These are phyloP conservation scores for Archegozetes longisetosus DNA, from an alignment of 1,140 invertebrate species.

Conservation along the genomic window DNA sequence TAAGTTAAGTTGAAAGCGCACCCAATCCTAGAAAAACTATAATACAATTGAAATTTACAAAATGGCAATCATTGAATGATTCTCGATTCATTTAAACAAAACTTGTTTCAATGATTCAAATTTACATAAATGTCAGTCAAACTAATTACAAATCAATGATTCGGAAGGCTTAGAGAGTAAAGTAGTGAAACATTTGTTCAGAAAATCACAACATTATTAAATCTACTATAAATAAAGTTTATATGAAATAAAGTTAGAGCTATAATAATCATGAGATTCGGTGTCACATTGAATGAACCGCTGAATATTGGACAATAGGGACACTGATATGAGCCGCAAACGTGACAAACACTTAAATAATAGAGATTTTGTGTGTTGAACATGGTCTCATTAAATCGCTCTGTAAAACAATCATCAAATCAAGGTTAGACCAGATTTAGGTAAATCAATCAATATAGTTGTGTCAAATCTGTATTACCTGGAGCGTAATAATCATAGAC, in stretches of 20 bases:
- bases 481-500: slow-evolving; percentile 94
- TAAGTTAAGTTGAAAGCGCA: too few species aligned
- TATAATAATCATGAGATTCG: background rate
- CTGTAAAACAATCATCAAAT: slow-evolving; percentile 32
- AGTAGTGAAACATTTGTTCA: too few species aligned
- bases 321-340: slow-evolving; percentile 95
- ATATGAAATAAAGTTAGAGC: background rate
- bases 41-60: too few species aligned
- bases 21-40: too few species aligned
- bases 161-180: too few species aligned
- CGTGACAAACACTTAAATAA: slow-evolving; percentile 83
- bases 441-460: background rate
- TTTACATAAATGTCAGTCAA: too few species aligned
- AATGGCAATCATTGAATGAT: too few species aligned
- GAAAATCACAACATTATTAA: background rate
- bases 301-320: slow-evolving; percentile 89
- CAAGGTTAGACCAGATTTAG: slow-evolving; percentile 3
- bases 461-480: slow-evolving; percentile 44
- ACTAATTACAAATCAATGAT: too few species aligned
- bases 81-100: too few species aligned
- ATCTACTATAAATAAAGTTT: background rate
- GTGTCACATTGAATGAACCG: background rate
- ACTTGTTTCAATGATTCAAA: too few species aligned
- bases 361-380: slow-evolving; percentile 77
- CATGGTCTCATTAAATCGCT: slow-evolving; percentile 83